Base-by-base conservation (phyloP, 2,888 invertebrate genomes). In the Dryobotodes eremita region DNA sequence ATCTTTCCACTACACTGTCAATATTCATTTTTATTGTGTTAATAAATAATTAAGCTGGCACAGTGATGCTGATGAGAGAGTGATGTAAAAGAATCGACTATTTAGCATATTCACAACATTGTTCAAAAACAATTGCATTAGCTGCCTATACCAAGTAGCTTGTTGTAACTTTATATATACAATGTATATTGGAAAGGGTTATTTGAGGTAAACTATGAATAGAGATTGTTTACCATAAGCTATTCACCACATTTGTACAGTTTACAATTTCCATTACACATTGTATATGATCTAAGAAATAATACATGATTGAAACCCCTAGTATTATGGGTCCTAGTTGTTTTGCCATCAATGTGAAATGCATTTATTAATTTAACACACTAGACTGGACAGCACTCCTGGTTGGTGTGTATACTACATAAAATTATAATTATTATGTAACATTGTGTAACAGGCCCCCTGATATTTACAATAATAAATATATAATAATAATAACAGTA, bases 311-410 rank as follows among this genome's bases (percentile, higher is more conserved):
- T 46, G 68, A 80, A 70, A 46, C 70, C 70, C 70, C 65, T 80
- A 79, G 76, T 84, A 86, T 82, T 83, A 84, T 75, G 84, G 83
- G 86, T 84, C 83, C 85, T 85, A 87, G 81, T 83, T 82, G 70
- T 82, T 82, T 88, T 88, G 89, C 88, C 89, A 88, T 86, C 86
- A 85, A 88, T 87, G 83, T 90, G 80, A 89, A 88, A 91, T 93
- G 95, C 95, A 96, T 96, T 96, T 96, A 95, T 89, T 95, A 95
- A 91, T 93, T 92, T 91, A 92, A 92, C 89, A 90, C 89, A 92
- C 89, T 91, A 86, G 87, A 93, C 92, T 92, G 91, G 95, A 90
- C 95, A 95, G 95, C 95, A 95, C 94, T 92, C 89, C 92, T 93
- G 94, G 88, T 88, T 79, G 71, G 76, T 82, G 86, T 86, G 84